These are phyloP conservation scores for Drosophila falleni DNA, from an alignment of 2,888 invertebrate genomes.

Conservation along the genomic window DNA sequence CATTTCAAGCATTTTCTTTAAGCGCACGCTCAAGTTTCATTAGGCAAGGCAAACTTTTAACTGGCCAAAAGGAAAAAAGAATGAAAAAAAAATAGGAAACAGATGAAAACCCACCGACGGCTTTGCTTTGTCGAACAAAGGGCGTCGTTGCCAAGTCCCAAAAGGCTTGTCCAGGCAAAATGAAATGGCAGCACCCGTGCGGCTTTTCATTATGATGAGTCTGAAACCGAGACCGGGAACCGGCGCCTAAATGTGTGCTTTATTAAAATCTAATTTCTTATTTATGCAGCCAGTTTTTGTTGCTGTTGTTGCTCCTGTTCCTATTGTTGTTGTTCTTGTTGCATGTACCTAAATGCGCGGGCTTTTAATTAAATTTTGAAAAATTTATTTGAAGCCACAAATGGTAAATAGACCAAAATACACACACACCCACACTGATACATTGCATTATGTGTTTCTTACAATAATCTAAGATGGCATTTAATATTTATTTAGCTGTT, in stretches of 20 bases:
- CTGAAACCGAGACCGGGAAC: background rate
- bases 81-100: slow-evolving; percentile 7
- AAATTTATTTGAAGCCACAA: slow-evolving; percentile 62
- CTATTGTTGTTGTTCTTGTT: slow-evolving; percentile 10
- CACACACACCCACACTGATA: slow-evolving; percentile 6
- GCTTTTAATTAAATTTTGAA: slow-evolving; percentile 76
- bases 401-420: slow-evolving; percentile 15
- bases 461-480: slow-evolving; percentile 34
- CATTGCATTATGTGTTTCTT: slow-evolving; percentile 30
- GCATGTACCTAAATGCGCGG: slow-evolving; percentile 16
- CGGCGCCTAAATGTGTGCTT: slow-evolving; percentile 62
- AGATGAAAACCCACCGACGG: slow-evolving; percentile 10
- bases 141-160: slow-evolving; percentile 49
- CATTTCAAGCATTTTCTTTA: slow-evolving; percentile 72
- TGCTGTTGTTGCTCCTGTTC: slow-evolving; percentile 13
- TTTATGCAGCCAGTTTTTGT: slow-evolving; percentile 64
- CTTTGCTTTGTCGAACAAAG: slow-evolving; percentile 23
- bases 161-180: slow-evolving; percentile 59
- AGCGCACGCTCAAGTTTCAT: slow-evolving; percentile 77
- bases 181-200: slow-evolving; percentile 26
- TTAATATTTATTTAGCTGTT: slow-evolving; percentile 45
- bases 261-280: slow-evolving; percentile 78
- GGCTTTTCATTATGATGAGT: slow-evolving; percentile 53
- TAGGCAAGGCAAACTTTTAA: slow-evolving; percentile 67
- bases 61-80: slow-evolving; percentile 41